Evolutionary conservation across 2,113 vertebrate species (phyloP).

Genomic region (Ascaphus truei): DNA sequence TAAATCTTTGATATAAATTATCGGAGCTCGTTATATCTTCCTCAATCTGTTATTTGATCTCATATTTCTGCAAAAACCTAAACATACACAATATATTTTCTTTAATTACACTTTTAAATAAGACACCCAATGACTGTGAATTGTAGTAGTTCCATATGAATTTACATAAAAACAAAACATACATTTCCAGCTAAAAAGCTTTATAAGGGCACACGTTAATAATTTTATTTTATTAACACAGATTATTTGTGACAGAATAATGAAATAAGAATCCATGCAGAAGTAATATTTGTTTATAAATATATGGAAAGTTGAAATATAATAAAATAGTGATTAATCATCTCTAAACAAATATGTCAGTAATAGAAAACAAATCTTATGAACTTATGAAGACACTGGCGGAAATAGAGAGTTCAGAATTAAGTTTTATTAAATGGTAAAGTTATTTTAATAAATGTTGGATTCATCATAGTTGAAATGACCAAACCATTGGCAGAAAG

Average conservation of each 20-base stretch:
- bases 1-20: too few relatives aligned
- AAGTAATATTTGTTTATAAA: neutral
- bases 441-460: neutral
- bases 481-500: neutral
- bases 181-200: too few relatives aligned
- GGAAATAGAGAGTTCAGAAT: neutral
- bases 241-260: neutral
- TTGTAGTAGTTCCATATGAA: too few relatives aligned
- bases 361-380: neutral
- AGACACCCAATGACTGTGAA: too few relatives aligned
- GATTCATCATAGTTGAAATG: conserved; percentile 7
- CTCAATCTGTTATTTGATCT: too few relatives aligned
- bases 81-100: too few relatives aligned
- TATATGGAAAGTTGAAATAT: neutral
- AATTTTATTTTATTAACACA: neutral
- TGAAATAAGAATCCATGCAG: neutral
- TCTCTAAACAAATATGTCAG: neutral
- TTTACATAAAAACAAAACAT: too few relatives aligned
- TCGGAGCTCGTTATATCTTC: too few relatives aligned
- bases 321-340: neutral
- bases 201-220: too few relatives aligned
- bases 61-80: too few relatives aligned
- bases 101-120: too few relatives aligned
- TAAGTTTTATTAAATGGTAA: neutral
- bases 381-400: neutral